phyloP scores from a whole-genome alignment of 2,113 vertebrate genomes.

The Aleadryas rufinucha region DNA sequence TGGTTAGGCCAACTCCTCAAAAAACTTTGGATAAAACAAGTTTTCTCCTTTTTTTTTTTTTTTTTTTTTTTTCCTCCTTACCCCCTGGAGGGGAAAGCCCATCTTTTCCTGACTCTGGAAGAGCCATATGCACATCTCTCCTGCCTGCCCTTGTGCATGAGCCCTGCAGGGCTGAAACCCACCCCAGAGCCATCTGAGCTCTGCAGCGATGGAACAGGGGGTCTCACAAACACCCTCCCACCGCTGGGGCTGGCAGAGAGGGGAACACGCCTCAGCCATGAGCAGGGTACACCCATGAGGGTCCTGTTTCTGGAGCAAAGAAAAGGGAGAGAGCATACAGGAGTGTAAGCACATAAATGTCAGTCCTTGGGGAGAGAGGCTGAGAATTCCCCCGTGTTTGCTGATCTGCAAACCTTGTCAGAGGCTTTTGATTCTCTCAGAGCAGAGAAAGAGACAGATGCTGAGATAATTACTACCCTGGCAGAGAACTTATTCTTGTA shows the following conservation, averaged over 20 bases:
- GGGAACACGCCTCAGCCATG: fast-evolving
- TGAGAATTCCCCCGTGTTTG: not conserved
- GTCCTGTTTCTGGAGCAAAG: not conserved
- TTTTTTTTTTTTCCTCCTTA: not conserved
- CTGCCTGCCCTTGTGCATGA: not conserved
- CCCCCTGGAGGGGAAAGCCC: fast-evolving
- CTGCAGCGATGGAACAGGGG: fast-evolving
- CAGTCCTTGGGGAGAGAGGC: not conserved
- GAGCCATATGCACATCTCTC: not conserved
- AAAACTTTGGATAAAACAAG: not conserved
- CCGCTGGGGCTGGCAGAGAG: not conserved
- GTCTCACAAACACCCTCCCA: not conserved
- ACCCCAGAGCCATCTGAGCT: not conserved
- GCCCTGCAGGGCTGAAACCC: not conserved
- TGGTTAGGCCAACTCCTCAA: not conserved
- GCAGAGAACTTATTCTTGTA: conserved; percentile 47
- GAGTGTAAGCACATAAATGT: not conserved
- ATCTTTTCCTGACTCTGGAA: not conserved
- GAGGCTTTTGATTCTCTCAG: not conserved
- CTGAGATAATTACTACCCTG: conserved; percentile 49
- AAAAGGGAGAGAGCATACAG: not conserved
- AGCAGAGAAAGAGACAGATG: conserved; percentile 49
- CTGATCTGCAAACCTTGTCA: conserved; percentile 39
- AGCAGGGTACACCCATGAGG: fast-evolving
- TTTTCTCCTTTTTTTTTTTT: not conserved